Percentiles rank a stretch among this genome's conserved stretches.
phyloP scores from a whole-genome alignment of 2,797 vertebrate species.

The Clarias fuscus region DNA sequence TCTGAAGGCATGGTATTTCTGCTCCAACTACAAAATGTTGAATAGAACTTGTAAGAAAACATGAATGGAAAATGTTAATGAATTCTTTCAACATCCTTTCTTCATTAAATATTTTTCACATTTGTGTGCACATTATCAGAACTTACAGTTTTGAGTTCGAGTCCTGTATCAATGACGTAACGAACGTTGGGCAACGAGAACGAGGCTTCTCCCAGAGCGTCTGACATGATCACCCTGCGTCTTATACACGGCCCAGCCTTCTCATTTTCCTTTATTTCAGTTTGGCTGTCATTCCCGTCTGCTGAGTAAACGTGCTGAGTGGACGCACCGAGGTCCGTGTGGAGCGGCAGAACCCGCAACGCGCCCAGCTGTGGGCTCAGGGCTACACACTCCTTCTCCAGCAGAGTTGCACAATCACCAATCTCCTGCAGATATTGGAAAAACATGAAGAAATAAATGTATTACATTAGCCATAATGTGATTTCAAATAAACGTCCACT shows the following conservation, averaged over 20 bases:
- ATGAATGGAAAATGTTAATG: background rate
- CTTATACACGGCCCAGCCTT: constrained; percentile 39
- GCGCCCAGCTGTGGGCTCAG: constrained; percentile 75
- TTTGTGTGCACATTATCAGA: background rate
- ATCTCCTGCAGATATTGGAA: constrained; percentile 76
- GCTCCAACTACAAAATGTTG: background rate
- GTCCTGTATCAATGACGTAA: constrained; percentile 86
- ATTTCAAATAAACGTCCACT: background rate
- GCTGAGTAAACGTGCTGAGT: constrained; percentile 81
- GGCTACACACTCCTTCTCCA: constrained; percentile 76
- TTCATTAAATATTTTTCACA: background rate
- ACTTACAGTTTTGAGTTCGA: constrained; percentile 88
- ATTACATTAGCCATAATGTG: background rate
- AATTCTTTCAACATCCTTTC: background rate
- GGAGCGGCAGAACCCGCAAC: constrained; percentile 78
- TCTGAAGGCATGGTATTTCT: background rate
- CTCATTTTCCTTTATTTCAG: background rate
- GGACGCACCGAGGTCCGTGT: constrained; percentile 68
- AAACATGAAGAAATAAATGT: background rate
- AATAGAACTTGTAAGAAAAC: background rate
- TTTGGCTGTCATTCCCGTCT: constrained; percentile 19
- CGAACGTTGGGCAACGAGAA: constrained; percentile 81
- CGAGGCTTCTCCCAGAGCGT: constrained; percentile 83
- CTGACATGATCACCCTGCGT: constrained; percentile 79
- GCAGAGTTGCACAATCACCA: constrained; percentile 69